These are phyloP conservation scores for Iphiclides podalirius DNA, from an alignment of 2,888 invertebrate species.

Conservation along the genomic window DNA sequence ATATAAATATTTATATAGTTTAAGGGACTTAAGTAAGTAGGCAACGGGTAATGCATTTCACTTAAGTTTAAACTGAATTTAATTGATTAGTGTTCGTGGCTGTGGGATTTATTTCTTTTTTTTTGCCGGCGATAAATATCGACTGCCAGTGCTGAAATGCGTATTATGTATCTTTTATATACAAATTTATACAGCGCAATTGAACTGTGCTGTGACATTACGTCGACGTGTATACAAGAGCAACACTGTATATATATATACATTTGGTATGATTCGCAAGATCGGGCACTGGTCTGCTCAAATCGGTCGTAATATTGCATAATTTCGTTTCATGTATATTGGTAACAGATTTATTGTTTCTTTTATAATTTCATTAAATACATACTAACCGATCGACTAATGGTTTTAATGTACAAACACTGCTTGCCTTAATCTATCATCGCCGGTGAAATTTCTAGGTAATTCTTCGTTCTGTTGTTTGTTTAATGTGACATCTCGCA, in stretches of 20 bases:
- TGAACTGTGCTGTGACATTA: not conserved
- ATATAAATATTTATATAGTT: slow-evolving; percentile 31
- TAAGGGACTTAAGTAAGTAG: slow-evolving; percentile 36
- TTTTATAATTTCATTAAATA: not conserved
- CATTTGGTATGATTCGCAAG: not conserved
- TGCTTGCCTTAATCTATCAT: slow-evolving; percentile 1
- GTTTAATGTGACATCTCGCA: slow-evolving; percentile 3
- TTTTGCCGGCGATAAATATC: slow-evolving; percentile 27
- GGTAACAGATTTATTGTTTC: not conserved
- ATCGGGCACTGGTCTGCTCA: not conserved
- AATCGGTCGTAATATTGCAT: not conserved
- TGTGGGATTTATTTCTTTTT: slow-evolving; percentile 35
- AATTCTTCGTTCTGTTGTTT: slow-evolving; percentile 1
- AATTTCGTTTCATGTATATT: not conserved
- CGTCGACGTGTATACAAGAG: not conserved
- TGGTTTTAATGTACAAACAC: not conserved
- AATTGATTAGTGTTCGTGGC: slow-evolving; percentile 36
- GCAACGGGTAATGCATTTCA: slow-evolving; percentile 56
- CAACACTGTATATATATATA: slow-evolving; percentile 9
- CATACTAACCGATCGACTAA: not conserved
- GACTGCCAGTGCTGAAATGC: not conserved
- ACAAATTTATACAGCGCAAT: not conserved
- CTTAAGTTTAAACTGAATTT: slow-evolving; percentile 34
- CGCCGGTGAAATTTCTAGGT: slow-evolving; percentile 19
- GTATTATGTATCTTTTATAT: not conserved